phyloP scores from a whole-genome alignment of 2,888 invertebrate species.

The Acrobasis suavella region DNA sequence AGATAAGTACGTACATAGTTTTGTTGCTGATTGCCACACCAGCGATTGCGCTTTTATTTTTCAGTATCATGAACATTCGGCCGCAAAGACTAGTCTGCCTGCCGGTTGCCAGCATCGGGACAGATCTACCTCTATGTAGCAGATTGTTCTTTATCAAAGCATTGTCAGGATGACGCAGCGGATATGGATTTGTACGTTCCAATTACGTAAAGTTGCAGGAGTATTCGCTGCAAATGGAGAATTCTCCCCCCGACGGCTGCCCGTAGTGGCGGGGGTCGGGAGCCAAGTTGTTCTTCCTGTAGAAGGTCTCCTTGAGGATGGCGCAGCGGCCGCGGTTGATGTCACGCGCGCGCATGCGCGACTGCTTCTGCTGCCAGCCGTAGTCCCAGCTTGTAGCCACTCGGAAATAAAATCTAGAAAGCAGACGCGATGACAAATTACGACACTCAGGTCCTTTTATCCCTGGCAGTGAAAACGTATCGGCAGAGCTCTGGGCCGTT shows the following conservation, averaged over 20 bases:
- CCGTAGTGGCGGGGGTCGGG: constrained; percentile 81
- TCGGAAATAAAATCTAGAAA: constrained; percentile 75
- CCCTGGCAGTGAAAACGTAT: too few relatives aligned
- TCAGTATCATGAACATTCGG: too few relatives aligned
- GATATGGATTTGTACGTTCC: neutral
- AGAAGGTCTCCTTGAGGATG: constrained; percentile 80
- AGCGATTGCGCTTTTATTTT: too few relatives aligned
- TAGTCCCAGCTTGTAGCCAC: constrained; percentile 78
- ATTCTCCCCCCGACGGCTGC: constrained; percentile 67
- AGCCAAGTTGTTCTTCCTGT: constrained; percentile 78
- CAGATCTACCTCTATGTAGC: too few relatives aligned
- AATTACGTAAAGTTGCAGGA: constrained; percentile 51
- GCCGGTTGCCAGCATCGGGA: too few relatives aligned
- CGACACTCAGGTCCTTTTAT: too few relatives aligned
- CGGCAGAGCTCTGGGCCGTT: too few relatives aligned
- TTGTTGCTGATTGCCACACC: too few relatives aligned
- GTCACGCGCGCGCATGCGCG: constrained; percentile 54
- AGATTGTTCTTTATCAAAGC: too few relatives aligned
- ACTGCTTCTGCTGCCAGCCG: constrained; percentile 82
- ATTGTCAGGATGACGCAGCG: neutral
- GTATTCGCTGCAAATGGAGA: constrained; percentile 69
- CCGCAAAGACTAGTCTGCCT: too few relatives aligned
- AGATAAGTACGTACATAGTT: too few relatives aligned
- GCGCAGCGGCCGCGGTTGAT: constrained; percentile 74
- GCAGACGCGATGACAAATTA: too few relatives aligned